A percentile compares a stretch with the other conserved stretches of the same genome.
These are phyloP conservation scores for Oceanodroma tethys DNA, from an alignment of 2,113 vertebrate species.

Conservation along the genomic window DNA sequence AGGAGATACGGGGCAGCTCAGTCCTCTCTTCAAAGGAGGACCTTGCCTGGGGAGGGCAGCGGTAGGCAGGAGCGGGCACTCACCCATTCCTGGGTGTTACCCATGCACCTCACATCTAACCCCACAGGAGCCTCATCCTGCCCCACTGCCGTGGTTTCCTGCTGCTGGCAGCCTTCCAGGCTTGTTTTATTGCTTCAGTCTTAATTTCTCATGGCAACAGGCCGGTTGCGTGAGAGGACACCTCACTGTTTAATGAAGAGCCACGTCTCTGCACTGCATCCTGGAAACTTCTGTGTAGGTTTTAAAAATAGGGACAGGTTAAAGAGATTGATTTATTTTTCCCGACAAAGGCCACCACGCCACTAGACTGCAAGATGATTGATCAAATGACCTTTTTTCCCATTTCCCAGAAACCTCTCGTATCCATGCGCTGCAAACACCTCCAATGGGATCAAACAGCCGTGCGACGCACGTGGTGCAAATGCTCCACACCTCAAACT, in stretches of 20 bases:
- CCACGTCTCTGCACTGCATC: rapidly evolving
- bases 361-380: background rate
- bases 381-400: slow-evolving; percentile 18
- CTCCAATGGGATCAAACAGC: background rate
- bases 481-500: background rate
- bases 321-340: background rate
- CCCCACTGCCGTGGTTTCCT: background rate
- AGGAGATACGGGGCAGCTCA: rapidly evolving
- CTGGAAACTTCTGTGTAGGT: background rate
- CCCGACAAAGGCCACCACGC: background rate
- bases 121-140: background rate
- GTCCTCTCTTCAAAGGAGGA: background rate
- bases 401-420: background rate
- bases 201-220: background rate
- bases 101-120: background rate
- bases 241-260: background rate
- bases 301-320: background rate
- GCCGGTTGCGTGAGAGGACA: background rate
- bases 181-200: background rate
- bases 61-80: background rate
- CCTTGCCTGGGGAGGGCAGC: background rate
- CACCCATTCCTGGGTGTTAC: background rate
- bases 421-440: background rate
- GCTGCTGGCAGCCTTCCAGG: background rate
- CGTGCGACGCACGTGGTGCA: rapidly evolving